Evolutionary conservation across 2,113 vertebrate species (phyloP).

Genomic region (Melospiza melodia): DNA sequence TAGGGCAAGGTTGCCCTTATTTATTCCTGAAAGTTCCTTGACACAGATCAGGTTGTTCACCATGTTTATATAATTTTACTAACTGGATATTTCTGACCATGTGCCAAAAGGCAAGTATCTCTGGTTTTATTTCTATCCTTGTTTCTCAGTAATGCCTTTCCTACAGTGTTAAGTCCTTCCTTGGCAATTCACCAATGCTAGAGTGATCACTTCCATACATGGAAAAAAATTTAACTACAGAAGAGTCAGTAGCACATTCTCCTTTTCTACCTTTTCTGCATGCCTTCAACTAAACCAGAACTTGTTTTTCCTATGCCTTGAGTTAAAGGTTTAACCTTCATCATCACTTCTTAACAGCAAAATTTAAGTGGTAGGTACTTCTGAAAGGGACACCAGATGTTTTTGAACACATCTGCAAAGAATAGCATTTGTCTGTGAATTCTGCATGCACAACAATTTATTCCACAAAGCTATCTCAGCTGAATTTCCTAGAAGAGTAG

Average conservation of each 20-base stretch:
- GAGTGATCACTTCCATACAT: neutral
- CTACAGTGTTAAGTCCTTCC: neutral
- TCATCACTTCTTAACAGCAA: neutral
- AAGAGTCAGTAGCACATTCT: neutral
- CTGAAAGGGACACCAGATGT: conserved; percentile 6
- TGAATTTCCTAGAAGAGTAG: conserved; percentile 32
- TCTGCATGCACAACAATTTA: conserved; percentile 11
- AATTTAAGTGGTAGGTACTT: neutral
- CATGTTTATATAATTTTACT: neutral
- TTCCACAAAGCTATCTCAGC: conserved; percentile 25
- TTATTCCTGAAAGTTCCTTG: neutral
- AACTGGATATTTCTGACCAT: neutral
- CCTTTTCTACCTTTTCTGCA: neutral
- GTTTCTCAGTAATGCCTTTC: neutral
- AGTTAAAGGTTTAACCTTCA: neutral
- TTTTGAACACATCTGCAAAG: conserved; percentile 29
- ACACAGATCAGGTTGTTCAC: neutral
- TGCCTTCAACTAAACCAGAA: neutral
- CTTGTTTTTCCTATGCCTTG: neutral
- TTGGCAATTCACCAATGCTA: neutral
- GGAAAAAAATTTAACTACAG: neutral
- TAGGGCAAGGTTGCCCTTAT: neutral
- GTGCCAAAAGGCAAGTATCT: neutral
- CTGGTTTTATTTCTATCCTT: neutral
- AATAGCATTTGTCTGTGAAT: conserved; percentile 28